Conservation (phyloP, 2,797 vertebrate species). For the Channallabes apus region DNA sequence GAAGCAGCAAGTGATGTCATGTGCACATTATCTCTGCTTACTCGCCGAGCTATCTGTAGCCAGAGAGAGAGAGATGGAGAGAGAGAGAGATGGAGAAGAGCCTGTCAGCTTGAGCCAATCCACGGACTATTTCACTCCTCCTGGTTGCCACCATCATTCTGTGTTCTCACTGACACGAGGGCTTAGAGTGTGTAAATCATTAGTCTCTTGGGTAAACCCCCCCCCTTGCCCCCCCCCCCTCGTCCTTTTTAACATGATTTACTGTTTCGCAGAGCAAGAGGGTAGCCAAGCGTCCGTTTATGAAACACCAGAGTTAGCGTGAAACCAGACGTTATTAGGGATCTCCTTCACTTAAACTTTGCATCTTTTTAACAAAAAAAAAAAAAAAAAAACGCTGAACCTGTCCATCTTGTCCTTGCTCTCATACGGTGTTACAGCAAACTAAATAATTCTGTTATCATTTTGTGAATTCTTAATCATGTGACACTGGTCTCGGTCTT, state of each 20-base stretch:
- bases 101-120: conserved; percentile 65
- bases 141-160: conserved; percentile 47
- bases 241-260: conserved; percentile 48
- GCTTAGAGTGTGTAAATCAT: conserved; percentile 58
- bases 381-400: not conserved
- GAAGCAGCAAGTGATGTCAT: conserved; percentile 75
- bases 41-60: conserved; percentile 66
- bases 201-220: conserved; percentile 45
- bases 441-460: not conserved
- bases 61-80: conserved; percentile 17
- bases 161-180: conserved; percentile 57
- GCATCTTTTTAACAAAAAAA: conserved; percentile 11
- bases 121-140: conserved; percentile 66
- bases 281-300: conserved; percentile 40
- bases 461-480: not conserved
- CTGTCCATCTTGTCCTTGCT: conserved; percentile 18
- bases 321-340: conserved; percentile 34
- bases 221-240: not conserved
- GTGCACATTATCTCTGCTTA: conserved; percentile 69
- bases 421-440: not conserved
- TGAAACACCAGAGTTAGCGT: conserved; percentile 33
- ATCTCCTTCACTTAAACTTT: conserved; percentile 33
- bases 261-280: conserved; percentile 45
- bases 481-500: conserved; percentile 4
- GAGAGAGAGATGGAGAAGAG: conserved; percentile 53